These are phyloP conservation scores for Cichlasoma orientale DNA, from an alignment of 2,797 vertebrate genomes.

Conservation along the genomic window DNA sequence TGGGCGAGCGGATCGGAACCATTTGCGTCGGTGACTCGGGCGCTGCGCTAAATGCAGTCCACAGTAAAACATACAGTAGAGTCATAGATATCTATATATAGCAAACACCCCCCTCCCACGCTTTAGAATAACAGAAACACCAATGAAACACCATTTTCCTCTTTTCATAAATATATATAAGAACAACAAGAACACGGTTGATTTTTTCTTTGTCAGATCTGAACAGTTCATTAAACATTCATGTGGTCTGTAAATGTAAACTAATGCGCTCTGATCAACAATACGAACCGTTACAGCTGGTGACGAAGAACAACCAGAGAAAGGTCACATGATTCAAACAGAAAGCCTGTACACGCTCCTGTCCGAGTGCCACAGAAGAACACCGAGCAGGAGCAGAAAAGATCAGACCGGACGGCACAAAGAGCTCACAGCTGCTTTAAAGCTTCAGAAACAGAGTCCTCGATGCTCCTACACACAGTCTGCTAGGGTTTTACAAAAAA, in stretches of 20 bases:
- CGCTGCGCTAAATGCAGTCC: slow-evolving; percentile 51
- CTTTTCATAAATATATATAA: slow-evolving; percentile 36
- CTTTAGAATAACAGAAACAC: slow-evolving; percentile 59
- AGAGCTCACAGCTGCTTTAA: slow-evolving; percentile 43
- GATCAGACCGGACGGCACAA: slow-evolving; percentile 54
- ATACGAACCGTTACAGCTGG: slow-evolving; percentile 26
- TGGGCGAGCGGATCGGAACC: not conserved
- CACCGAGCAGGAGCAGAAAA: slow-evolving; percentile 69
- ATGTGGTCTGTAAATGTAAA: slow-evolving; percentile 85
- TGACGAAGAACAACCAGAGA: slow-evolving; percentile 48
- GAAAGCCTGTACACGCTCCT: not conserved
- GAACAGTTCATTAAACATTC: slow-evolving; percentile 78
- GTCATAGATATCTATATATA: slow-evolving; percentile 44
- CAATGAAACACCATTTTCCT: slow-evolving; percentile 48
- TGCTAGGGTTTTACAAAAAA: slow-evolving; percentile 45
- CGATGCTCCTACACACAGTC: slow-evolving; percentile 51
- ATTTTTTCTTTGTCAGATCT: slow-evolving; percentile 56
- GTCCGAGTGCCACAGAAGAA: slow-evolving; percentile 64
- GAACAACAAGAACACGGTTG: slow-evolving; percentile 54
- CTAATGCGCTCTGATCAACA: slow-evolving; percentile 53
- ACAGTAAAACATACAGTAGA: slow-evolving; percentile 29
- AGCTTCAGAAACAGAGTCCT: slow-evolving; percentile 28
- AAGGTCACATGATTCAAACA: slow-evolving; percentile 35
- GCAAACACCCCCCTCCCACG: slow-evolving; percentile 37
- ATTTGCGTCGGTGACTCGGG: slow-evolving; percentile 46